Evolutionary conservation across 2,888 invertebrate genomes (phyloP), one percentile per base, ranked within the genome.

Genomic region (Spilosoma lubricipeda): DNA sequence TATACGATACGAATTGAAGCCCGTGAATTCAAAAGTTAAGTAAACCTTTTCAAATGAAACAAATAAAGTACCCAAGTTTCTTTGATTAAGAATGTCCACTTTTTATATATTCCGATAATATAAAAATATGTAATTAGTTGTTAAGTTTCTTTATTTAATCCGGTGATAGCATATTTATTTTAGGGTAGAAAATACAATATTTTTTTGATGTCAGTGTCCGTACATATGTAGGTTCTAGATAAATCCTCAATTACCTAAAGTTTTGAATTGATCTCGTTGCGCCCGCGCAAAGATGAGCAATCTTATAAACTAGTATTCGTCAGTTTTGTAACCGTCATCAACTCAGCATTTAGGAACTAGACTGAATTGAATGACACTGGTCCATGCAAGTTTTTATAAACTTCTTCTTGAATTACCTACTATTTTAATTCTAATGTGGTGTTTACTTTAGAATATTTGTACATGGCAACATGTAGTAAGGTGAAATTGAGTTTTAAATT

Each of bases 351-450:
- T 39, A 69, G 65, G 20, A 65, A 48, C n/a, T 64, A 52, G 52
- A 65, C 52, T 39, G 36, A 48, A 36, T 36, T 63, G 66, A 70
- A 65, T 70, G 70, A 70, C n/a, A 70, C 30, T 27, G 42, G 11
- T 23, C n/a, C 65, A 66, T 27, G 59, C 56, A 30, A 65, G 33
- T 33, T 65, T 65, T 56, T 27, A n/a, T 63, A 27, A 63, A 65
- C 36, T 8, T 65, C 5, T 18, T 30, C 15, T 27, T 5, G 3
- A 36, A 7, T 7, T 36, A 36, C 36, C 36, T 11, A 13, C 27
- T 13, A n/a, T 9, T 27, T 27, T n/a, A 27, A 56, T 56, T 56
- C 20, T 56, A 3, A 3, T 56, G 20, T 23, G 1, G 23, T n/a
- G n/a, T n/a, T 23, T 56, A 7, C 20, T n/a, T 56, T 56, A 13